Conservation (phyloP, 1,140 invertebrate genomes). For the Caenorhabditis briggsae region DNA sequence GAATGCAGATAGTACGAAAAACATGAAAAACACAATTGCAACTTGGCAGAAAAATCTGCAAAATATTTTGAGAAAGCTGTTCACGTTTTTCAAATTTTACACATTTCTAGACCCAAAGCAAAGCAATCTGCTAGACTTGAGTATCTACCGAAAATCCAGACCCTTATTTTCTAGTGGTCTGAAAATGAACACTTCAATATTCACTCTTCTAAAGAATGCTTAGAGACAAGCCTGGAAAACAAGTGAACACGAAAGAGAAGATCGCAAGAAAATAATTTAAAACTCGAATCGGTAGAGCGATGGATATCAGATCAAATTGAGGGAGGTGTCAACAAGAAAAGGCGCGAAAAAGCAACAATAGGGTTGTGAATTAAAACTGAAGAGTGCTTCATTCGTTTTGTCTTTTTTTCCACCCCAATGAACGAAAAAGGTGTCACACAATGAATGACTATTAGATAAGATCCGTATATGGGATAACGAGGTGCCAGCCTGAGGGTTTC, state of each 20-base stretch:
- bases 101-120: too few species aligned
- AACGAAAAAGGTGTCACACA: slow-evolving; percentile 34
- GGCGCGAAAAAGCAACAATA: slow-evolving; percentile 21
- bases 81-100: too few species aligned
- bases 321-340: slow-evolving; percentile 39
- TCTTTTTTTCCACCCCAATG: not conserved
- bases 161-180: slow-evolving; percentile 13
- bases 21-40: too few species aligned
- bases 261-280: slow-evolving; percentile 26
- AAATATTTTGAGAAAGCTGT: too few species aligned
- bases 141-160: too few species aligned
- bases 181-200: slow-evolving; percentile 42
- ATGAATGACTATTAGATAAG: slow-evolving; percentile 41
- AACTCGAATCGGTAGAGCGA: not conserved
- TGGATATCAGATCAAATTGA: slow-evolving; percentile 39
- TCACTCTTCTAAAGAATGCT: slow-evolving; percentile 15
- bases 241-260: not conserved
- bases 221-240: not conserved
- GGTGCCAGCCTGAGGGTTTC: not conserved
- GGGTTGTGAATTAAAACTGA: not conserved
- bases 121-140: too few species aligned
- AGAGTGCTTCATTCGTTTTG: not conserved
- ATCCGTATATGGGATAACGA: slow-evolving; percentile 20
- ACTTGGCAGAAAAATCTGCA: too few species aligned
- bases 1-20: too few species aligned